phyloP scores from a whole-genome alignment of 2,888 invertebrate genomes.

The Cephus pulcher region DNA sequence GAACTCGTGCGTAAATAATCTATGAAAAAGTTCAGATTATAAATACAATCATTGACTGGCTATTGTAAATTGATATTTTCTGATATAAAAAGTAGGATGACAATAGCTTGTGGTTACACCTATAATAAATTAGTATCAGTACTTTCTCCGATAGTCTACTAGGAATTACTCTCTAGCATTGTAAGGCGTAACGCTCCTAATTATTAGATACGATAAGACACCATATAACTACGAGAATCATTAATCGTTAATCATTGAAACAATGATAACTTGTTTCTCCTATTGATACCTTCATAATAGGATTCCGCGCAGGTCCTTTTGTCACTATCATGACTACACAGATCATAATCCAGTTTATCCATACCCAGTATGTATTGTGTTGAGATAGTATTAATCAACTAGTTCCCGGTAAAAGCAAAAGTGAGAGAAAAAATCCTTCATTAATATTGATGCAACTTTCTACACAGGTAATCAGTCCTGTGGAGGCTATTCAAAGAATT shows the following conservation, averaged over 20 bases:
- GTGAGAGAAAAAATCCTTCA: neutral
- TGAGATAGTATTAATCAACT: neutral
- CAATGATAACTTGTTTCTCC: neutral
- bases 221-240: neutral
- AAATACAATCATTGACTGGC: neutral
- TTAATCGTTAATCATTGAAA: neutral
- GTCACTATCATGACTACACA: neutral
- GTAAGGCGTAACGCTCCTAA: neutral
- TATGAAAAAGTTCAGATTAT: neutral
- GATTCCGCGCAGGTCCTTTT: neutral
- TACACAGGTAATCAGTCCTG: neutral
- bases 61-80: neutral
- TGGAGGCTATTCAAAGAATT: neutral
- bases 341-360: neutral
- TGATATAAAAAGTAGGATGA: neutral
- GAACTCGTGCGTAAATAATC: neutral
- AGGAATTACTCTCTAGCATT: neutral
- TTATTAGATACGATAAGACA: neutral
- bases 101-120: neutral
- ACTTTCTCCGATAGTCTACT: neutral
- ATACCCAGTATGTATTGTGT: neutral
- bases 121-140: neutral
- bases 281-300: neutral
- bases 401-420: neutral
- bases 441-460: neutral